Evolutionary conservation across 1,140 invertebrate species (phyloP), one percentile per base, ranked within the genome.

Genomic region (Drosophila kanapiae): DNA sequence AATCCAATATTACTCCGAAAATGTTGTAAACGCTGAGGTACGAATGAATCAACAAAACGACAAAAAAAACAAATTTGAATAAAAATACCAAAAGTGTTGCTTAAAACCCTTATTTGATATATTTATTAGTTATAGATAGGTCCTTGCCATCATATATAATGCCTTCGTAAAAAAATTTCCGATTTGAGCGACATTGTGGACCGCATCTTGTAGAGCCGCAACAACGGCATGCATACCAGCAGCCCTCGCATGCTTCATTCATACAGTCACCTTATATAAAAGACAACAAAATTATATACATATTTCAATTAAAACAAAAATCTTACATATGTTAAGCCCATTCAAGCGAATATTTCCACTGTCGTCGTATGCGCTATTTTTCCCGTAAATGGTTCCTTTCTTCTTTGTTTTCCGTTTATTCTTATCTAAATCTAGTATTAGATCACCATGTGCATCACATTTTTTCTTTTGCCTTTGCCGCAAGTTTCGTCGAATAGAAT

Each of bases 161-260:
- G 11, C 59, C 70, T 57, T 92, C 91, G 61, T 92, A 92, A n/a
- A 79, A 91, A 48, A 91, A 87, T 57, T 91, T 91, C 29, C 91
- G 75, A 60, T 85, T 87, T 0, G 69, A 84, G 5, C 91, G 69
- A 45, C 91, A 92, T 27, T 90, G 88, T 4, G 84, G 78, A 40
- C 91, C 91, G 16, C 91, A 92, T 33, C 78, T 78, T 8, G 76
- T 75, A 3, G 85, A 85, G 6, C 85, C 85, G 49, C 91, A 92
- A 54, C 59, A 78, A 7, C 69, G 70, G 35, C 91, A 92, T 31
- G 74, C 70, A 40, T 61, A 82, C 91, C 91, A 92, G 49, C 91
- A 92, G 9, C 91, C 91, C 10, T 69, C 75, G 48, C 91, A 92
- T 3, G 76, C 65, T 1, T 75, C 75, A 40, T 91, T 86, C 83